phyloP scores from a whole-genome alignment of 2,113 vertebrate genomes.

The Pelecanus crispus region DNA sequence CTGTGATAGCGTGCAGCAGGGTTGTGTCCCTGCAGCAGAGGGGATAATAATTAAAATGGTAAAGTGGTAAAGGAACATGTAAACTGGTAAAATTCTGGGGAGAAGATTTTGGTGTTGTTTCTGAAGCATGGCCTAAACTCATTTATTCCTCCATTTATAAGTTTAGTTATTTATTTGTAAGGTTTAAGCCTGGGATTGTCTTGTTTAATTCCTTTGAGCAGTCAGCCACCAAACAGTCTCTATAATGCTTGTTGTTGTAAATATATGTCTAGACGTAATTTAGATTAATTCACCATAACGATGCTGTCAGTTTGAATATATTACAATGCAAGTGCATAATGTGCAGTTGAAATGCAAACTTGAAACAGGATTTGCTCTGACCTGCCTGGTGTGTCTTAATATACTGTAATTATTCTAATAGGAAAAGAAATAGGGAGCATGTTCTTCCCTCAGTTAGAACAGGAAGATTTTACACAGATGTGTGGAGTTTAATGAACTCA shows the following conservation, averaged over 20 bases:
- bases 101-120: neutral
- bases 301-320: slow-evolving; percentile 33
- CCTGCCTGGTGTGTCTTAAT: slow-evolving; percentile 47
- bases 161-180: neutral
- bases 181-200: neutral
- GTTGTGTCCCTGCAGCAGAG: neutral
- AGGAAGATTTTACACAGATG: neutral
- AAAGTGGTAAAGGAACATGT: neutral
- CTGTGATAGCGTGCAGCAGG: neutral
- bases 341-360: slow-evolving; percentile 22
- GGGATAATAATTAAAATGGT: neutral
- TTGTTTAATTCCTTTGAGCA: neutral
- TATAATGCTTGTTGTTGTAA: neutral
- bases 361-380: slow-evolving; percentile 40
- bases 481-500: neutral
- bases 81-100: neutral
- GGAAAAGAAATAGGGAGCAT: neutral
- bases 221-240: neutral
- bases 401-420: slow-evolving; percentile 8
- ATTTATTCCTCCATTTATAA: neutral
- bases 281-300: slow-evolving; percentile 32
- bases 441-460: neutral
- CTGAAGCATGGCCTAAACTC: neutral
- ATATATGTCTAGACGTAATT: slow-evolving; percentile 47
- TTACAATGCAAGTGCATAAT: slow-evolving; percentile 8